Base-by-base conservation (phyloP, 2,797 vertebrate species). In the Etheostoma nigrum region DNA sequence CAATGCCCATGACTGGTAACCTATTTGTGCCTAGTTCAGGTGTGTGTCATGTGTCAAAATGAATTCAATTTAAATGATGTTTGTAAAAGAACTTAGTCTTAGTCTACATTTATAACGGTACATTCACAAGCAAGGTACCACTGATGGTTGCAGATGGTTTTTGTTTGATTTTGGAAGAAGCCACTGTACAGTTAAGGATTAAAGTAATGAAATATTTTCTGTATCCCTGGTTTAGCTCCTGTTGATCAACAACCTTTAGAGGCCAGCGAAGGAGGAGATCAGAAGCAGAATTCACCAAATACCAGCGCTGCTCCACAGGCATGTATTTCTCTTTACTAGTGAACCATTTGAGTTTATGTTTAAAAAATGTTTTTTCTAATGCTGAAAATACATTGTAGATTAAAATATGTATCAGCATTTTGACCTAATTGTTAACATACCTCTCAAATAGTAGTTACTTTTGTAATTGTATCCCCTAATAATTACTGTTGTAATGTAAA, bases 1-100 rank as follows among this genome's bases (percentile, higher is more conserved):
- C 98, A 0, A 97, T 99, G 95, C 88, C 96, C 5, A 96, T 99
- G 89, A 96, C 97, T 9, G 67, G 96, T 1, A 97, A 96, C 74
- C 82, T 98, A 9, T 97, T 96, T 90, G 93, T 95, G 90, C 94
- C 94, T 79, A 92, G 89, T 82, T 94, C 93, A 91, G 94, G 94
- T 95, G 19, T 14, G 86, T 85, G 19, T 78, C n/a, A 1, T 14
- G 0, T 9, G 3, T 40, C 6, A 21, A 67, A 27, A 16, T 7
- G 0, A 18, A 40, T 30, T 30, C 4, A 5, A 11, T 36, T 58
- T 53, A 7, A 60, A 61, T 40, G 15, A 45, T 57, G 6, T 30
- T 11, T 25, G 6, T 5, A 25, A 21, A 67, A 19, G 42, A 11
- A 33, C 6, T 9, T 23, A 25, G 4, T 21, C 11, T 44, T 58